Percentiles rank a stretch among this genome's conserved stretches.
Conservation (phyloP, 2,113 vertebrate species). For the Xiphophorus maculatus region DNA sequence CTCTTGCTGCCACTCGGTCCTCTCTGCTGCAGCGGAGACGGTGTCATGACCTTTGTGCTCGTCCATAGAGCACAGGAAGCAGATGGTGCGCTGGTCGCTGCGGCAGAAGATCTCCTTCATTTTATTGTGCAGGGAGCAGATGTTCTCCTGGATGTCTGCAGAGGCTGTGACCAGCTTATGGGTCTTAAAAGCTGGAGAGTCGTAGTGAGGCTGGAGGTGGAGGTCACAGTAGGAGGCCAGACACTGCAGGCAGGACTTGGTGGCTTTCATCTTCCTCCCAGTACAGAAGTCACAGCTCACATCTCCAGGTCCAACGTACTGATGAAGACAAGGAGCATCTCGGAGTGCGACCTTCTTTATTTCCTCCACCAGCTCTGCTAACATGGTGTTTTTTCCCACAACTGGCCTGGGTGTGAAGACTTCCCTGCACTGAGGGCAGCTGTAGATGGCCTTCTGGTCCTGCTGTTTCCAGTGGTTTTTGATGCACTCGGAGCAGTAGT, state of each 20-base stretch:
- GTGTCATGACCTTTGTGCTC: not conserved
- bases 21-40: not conserved
- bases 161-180: no score
- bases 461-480: conserved; percentile 2
- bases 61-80: not conserved
- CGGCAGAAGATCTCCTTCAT: conserved; percentile 10
- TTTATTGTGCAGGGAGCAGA: conserved; percentile 4
- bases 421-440: not conserved
- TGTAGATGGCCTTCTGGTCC: not conserved
- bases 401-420: not conserved
- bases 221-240: no score
- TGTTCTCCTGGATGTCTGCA: no score
- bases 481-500: not conserved
- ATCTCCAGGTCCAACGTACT: conserved; percentile 1
- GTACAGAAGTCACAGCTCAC: conserved; percentile 23
- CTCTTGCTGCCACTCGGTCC: conserved; percentile 5
- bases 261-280: no score
- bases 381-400: not conserved
- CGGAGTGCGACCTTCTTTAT: not conserved
- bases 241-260: no score
- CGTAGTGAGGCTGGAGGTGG: no score
- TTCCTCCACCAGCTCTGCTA: not conserved
- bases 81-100: not conserved
- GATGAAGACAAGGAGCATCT: not conserved
- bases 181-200: no score